Conservation (phyloP, 2,113 vertebrate species). For the Ictalurus punctatus region DNA sequence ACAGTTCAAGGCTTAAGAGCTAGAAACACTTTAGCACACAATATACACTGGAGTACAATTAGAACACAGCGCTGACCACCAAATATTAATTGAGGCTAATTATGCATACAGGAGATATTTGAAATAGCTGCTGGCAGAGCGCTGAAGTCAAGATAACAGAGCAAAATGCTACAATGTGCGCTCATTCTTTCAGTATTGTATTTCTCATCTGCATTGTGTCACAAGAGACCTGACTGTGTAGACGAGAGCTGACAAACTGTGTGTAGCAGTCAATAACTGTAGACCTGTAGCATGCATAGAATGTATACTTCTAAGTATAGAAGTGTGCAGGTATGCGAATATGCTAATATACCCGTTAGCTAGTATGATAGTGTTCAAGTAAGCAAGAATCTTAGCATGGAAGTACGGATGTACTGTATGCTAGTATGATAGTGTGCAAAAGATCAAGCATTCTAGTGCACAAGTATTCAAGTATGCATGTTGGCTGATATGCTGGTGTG, state of each 20-base stretch:
- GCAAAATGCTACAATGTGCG: background rate
- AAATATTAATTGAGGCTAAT: background rate
- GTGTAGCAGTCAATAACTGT: background rate
- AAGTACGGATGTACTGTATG: background rate
- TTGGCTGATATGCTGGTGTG: background rate
- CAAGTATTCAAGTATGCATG: background rate
- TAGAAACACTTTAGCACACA: background rate
- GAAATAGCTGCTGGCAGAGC: background rate
- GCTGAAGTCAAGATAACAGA: background rate
- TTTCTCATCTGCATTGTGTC: background rate
- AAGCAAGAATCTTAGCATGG: background rate
- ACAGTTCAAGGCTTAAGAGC: constrained; percentile 10
- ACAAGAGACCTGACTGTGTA: background rate
- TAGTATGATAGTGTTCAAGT: background rate
- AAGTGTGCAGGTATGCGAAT: background rate
- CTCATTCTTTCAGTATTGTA: background rate
- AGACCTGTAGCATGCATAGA: background rate
- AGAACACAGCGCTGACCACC: background rate
- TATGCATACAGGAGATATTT: background rate
- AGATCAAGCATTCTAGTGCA: background rate
- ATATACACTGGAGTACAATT: background rate
- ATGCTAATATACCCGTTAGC: background rate
- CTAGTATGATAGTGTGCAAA: background rate
- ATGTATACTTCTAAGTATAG: background rate
- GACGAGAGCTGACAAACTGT: background rate